These are phyloP conservation scores for Pseudanteris insignis DNA, from an alignment of 2,888 invertebrate species.

Conservation along the genomic window DNA sequence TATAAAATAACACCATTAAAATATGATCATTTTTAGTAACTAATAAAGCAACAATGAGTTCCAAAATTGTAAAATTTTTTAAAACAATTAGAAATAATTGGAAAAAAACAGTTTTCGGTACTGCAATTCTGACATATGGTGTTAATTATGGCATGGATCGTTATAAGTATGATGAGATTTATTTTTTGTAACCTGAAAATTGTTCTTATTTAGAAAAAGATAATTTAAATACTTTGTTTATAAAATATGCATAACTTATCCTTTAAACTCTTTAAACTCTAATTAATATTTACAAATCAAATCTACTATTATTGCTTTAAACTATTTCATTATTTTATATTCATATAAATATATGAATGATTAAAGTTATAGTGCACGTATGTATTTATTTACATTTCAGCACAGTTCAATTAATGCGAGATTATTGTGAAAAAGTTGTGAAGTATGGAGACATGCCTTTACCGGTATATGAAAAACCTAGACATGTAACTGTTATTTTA, in stretches of 20 bases:
- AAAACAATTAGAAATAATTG: conserved; percentile 82
- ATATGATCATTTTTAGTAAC: no score
- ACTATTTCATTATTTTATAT: no score
- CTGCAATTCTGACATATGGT: conserved; percentile 76
- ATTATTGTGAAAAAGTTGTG: conserved; percentile 81
- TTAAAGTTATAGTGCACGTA: no score
- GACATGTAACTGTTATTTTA: conserved; percentile 84
- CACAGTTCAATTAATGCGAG: conserved; percentile 79
- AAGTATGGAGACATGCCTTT: conserved; percentile 76
- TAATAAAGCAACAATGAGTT: conserved; percentile 31
- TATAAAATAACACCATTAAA: no score
- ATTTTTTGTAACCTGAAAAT: conserved; percentile 21
- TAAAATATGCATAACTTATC: no score
- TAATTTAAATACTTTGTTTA: no score
- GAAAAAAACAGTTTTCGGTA: conserved; percentile 85
- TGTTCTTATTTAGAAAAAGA: no score
- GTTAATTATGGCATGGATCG: conserved; percentile 75
- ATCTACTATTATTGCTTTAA: no score
- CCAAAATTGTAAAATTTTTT: conserved; percentile 70
- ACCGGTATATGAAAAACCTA: conserved; percentile 71
- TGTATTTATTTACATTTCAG: no score
- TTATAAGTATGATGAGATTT: conserved; percentile 73
- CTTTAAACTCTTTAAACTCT: no score
- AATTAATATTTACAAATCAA: no score
- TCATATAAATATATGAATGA: no score